phyloP scores from a whole-genome alignment of 2,113 vertebrate species.

The Lipotes vexillifer region DNA sequence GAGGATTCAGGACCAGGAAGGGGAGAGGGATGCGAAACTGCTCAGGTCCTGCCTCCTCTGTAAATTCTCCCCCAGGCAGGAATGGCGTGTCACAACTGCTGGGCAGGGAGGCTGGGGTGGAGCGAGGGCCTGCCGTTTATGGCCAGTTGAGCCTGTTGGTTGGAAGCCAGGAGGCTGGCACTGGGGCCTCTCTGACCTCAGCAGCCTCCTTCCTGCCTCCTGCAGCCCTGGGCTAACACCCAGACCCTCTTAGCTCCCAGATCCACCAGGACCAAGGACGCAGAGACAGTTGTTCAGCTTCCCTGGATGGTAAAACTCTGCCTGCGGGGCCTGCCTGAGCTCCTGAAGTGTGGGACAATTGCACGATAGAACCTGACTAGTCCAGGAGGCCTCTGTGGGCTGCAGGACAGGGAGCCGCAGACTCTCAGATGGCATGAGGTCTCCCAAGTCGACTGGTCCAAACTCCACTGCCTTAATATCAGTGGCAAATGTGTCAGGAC shows the following conservation, averaged over 20 bases:
- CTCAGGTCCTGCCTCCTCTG: neutral
- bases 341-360: neutral
- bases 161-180: neutral
- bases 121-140: neutral
- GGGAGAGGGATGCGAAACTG: neutral
- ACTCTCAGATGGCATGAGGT: neutral
- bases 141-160: neutral
- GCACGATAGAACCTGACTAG: neutral
- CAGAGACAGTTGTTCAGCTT: neutral
- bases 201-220: neutral
- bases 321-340: fast-evolving
- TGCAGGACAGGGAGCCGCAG: neutral
- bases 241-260: neutral
- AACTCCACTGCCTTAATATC: neutral
- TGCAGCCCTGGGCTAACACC: neutral
- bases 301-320: neutral
- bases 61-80: neutral
- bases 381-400: neutral
- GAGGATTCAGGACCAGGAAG: neutral
- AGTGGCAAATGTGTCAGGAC: neutral
- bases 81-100: neutral
- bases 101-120: neutral
- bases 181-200: neutral
- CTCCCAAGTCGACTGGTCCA: neutral
- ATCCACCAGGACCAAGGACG: neutral